Evolutionary conservation across 2,113 vertebrate genomes (phyloP), one percentile per base, ranked within the genome.

Genomic region (Amphiprion percula): DNA sequence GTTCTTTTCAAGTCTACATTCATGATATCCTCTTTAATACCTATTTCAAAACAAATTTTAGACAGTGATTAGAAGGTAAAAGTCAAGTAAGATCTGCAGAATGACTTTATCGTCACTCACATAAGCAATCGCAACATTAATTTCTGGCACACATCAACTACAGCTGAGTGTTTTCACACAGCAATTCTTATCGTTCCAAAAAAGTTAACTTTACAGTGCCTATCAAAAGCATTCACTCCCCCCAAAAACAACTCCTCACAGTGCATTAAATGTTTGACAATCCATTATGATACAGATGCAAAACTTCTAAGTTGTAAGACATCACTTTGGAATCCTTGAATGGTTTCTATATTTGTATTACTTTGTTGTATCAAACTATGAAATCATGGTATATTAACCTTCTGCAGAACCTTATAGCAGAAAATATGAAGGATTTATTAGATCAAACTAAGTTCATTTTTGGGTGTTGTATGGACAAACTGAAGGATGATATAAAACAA

Each of bases 121-220:
- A 30, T 46, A 24, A 46, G 44, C 28, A 58, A 23, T 21, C 3
- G 14, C 37, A 26, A 26, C 15, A 39, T 14, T 14, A 23, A 19
- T 69, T 37, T 59, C 15, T 59, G 33, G 41, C 0, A 67, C 7
- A 23, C 4, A n/a, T 28, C 8, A 23, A 30, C 14, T 9, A 47
- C 71, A 73, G 75, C 50, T 84, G 71, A 39, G 28, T 5, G 19
- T 60, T 74, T 79, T 82, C 81, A 54, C 81, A 82, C 49, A 24
- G 66, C 0, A 5, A 47, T 50, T 56, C 23, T 59, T 72, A 76
- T 80, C 74, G 54, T 17, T 41, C 1, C 4, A 16, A 37, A 9
- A 37, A 37, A 37, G 33, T 37, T 9, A 37, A 9, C 9, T 37
- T 1, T 10, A 9, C 33, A 37, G 33, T 9, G 33, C 33, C 33